Base-by-base conservation (phyloP, 1,140 invertebrate species). In the Plectrocnemia conspersa region DNA sequence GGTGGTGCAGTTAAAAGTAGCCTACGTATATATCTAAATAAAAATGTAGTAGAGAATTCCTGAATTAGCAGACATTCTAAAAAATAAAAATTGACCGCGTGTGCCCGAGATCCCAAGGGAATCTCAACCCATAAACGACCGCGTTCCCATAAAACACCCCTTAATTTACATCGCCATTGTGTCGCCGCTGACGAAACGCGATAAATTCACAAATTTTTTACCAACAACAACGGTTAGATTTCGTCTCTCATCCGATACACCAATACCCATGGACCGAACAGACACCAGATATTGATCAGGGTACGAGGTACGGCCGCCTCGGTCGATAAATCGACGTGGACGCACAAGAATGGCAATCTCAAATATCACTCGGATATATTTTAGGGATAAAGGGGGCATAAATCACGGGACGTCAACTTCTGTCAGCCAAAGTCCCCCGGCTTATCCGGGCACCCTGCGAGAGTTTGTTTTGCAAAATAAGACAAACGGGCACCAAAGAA, bases 361-460 rank as follows among this genome's bases (percentile, higher is more conserved):
- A 38, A 59, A 59, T 54, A 59, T 59, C 52, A 52, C 47, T 33
- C 22, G 52, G 52, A 45, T 60, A 60, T 60, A 60, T 60, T 60
- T 60, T 60, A 60, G 54, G 58, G 52, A 60, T 56, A 56, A 60
- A 56, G 58, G 47, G 33, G 40, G 29, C 58, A 60, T 60, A 60
- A 60, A 49, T 60, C 58, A 60, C 58, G 24, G 49, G 29, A 47
- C 53, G 58, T 53, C 58, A 56, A 55, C 58, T 60, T 53, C 42
- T 60, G 58, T 60, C 58, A 60, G 27, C 53, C 42, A 32, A 44
- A 59, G 57, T 47, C 45, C 32, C 44, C 13, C 44, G 25, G 44
- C 44, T 47, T 47, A 47, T 47, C 44, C 44, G n/a, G 18, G 47
- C 40, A 50, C 36, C n/a, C 36, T 50, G 27, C 47, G 29, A n/a